Percentiles rank a stretch among this genome's conserved stretches.
Evolutionary conservation across 2,113 vertebrate species (phyloP).

Genomic region (Okapia johnstoni): DNA sequence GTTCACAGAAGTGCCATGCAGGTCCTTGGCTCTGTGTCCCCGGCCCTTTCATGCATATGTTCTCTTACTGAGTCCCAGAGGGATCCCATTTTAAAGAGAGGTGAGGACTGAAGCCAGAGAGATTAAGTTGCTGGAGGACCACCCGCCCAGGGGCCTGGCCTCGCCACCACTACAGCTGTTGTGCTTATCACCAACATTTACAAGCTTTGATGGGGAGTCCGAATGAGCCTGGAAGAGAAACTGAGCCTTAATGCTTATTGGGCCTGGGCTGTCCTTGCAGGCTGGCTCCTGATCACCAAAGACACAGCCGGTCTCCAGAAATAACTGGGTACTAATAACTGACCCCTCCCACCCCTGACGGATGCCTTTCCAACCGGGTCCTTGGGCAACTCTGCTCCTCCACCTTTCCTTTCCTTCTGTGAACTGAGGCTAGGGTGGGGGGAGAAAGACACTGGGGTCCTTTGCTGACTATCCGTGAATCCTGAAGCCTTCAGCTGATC

Average conservation of each 20-base stretch:
- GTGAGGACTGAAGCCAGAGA: background rate
- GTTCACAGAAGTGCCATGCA: fast-evolving
- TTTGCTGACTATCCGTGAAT: background rate
- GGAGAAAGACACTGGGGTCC: background rate
- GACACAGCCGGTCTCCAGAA: background rate
- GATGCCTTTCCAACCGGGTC: background rate
- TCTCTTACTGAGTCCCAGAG: background rate
- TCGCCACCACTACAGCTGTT: background rate
- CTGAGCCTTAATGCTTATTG: background rate
- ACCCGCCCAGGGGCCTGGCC: background rate
- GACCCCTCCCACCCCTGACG: background rate
- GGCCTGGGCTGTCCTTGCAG: background rate
- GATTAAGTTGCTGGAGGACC: no score
- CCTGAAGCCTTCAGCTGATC: background rate
- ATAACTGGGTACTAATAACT: background rate
- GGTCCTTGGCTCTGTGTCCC: background rate
- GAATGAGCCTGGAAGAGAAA: background rate
- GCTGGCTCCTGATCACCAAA: background rate
- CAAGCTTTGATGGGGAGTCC: background rate
- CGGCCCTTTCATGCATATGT: background rate
- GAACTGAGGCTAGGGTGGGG: background rate
- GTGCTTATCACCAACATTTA: background rate
- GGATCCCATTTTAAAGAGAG: background rate
- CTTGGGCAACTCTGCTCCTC: background rate
- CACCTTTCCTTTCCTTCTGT: background rate